Evolutionary conservation across 2,113 vertebrate genomes (phyloP).

Genomic region (Elephantulus edwardii): DNA sequence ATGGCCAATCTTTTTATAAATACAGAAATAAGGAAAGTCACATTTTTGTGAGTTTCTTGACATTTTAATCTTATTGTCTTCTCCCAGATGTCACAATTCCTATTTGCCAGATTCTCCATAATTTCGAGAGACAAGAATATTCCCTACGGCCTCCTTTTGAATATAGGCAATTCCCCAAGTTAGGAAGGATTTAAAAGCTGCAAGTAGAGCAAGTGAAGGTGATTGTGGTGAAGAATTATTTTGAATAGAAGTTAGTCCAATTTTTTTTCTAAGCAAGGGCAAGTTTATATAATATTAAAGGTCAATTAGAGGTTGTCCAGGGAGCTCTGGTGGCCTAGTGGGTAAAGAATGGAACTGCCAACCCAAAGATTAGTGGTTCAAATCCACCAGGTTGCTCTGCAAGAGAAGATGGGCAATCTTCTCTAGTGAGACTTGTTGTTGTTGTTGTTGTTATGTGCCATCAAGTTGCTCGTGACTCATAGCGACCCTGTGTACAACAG

Average conservation of each 20-base stretch:
- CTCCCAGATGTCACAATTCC: slow-evolving; percentile 52
- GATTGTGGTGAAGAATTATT: background rate
- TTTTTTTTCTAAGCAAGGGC: background rate
- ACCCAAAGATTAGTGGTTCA: no score
- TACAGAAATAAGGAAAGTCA: slow-evolving; percentile 44
- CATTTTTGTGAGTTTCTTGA: slow-evolving; percentile 46
- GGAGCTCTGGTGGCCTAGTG: no score
- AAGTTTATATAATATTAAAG: background rate
- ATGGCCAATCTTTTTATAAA: slow-evolving; percentile 23
- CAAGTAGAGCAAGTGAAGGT: background rate
- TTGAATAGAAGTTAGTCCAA: background rate
- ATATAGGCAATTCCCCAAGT: background rate
- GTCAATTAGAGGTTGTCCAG: background rate
- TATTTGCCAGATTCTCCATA: slow-evolving; percentile 52
- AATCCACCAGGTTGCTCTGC: no score
- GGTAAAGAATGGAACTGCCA: no score
- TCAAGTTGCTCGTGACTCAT: no score
- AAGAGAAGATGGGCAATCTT: no score
- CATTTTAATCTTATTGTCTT: slow-evolving; percentile 52
- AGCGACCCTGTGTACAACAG: no score
- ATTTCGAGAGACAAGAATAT: slow-evolving; percentile 64
- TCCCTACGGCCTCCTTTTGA: slow-evolving; percentile 48
- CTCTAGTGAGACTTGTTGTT: no score
- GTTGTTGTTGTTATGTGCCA: no score
- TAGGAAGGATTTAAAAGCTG: background rate